phyloP scores from a whole-genome alignment of 2,888 invertebrate species.

The Notocelia uddmanniana region DNA sequence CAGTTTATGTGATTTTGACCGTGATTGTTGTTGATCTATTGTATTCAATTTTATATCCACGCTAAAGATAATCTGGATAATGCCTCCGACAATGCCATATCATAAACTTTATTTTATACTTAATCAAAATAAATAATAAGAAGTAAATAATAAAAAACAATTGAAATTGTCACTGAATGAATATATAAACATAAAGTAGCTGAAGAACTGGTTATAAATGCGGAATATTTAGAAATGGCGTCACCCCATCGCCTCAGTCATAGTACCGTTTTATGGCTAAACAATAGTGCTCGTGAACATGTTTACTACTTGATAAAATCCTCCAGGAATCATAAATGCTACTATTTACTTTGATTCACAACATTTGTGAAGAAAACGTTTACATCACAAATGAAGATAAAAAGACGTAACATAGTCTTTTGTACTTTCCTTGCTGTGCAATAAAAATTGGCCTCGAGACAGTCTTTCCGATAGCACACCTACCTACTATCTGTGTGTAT shows the following conservation, averaged over 20 bases:
- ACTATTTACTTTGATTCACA: conserved; percentile 36
- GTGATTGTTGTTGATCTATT: not conserved
- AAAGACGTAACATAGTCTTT: conserved; percentile 53
- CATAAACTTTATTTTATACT: too few species aligned
- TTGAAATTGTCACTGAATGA: not conserved
- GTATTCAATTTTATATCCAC: not conserved
- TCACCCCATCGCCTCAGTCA: conserved; percentile 26
- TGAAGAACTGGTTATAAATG: conserved; percentile 10
- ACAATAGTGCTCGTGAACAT: conserved; percentile 36
- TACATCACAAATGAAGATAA: conserved; percentile 51
- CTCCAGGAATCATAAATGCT: conserved; percentile 28
- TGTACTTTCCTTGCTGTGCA: conserved; percentile 48
- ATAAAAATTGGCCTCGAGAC: conserved; percentile 55
- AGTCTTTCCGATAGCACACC: conserved; percentile 40
- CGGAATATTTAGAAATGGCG: conserved; percentile 26
- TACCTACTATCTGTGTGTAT: not conserved
- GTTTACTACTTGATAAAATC: conserved; percentile 39
- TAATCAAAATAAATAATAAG: too few species aligned
- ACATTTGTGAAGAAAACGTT: conserved; percentile 35
- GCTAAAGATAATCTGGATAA: not conserved
- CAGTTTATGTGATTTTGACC: not conserved
- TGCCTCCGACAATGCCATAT: too few species aligned
- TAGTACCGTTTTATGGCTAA: conserved; percentile 30
- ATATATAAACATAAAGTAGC: conserved; percentile 2
- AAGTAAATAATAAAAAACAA: too few species aligned